Conservation (phyloP, 2,113 vertebrate species). For the Rhabdornis inornatus region DNA sequence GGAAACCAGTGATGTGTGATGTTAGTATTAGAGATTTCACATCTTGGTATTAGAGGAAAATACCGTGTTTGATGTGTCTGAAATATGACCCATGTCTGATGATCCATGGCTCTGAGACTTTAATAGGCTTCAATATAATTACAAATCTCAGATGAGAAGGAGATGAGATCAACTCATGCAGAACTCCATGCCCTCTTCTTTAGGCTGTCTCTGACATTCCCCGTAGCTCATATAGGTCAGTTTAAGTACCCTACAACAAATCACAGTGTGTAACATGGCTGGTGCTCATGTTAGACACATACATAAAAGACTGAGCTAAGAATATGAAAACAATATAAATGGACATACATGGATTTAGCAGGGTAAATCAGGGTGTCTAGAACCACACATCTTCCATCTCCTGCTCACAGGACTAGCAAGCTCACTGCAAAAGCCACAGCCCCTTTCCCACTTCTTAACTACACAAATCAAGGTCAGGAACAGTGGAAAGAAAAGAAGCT, state of each 20-base stretch:
- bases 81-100: not conserved
- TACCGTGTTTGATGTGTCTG: not conserved
- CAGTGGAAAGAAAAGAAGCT: not conserved
- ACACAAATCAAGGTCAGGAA: not conserved
- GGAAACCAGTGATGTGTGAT: not conserved
- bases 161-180: not conserved
- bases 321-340: not conserved
- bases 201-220: not conserved
- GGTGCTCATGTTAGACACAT: not conserved
- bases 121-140: not conserved
- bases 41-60: not conserved
- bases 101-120: not conserved
- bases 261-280: accelerated
- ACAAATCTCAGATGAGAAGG: not conserved
- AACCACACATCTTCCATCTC: not conserved
- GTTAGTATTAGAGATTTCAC: not conserved
- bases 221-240: not conserved
- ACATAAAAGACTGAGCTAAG: not conserved
- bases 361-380: not conserved
- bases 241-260: not conserved
- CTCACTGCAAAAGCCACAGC: not conserved
- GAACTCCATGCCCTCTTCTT: not conserved
- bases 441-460: not conserved
- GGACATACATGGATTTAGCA: not conserved
- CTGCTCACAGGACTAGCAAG: not conserved